A percentile compares a stretch with the other conserved stretches of the same genome.
phyloP scores from a whole-genome alignment of 2,888 invertebrate genomes.

The Epsilonema sp. region DNA sequence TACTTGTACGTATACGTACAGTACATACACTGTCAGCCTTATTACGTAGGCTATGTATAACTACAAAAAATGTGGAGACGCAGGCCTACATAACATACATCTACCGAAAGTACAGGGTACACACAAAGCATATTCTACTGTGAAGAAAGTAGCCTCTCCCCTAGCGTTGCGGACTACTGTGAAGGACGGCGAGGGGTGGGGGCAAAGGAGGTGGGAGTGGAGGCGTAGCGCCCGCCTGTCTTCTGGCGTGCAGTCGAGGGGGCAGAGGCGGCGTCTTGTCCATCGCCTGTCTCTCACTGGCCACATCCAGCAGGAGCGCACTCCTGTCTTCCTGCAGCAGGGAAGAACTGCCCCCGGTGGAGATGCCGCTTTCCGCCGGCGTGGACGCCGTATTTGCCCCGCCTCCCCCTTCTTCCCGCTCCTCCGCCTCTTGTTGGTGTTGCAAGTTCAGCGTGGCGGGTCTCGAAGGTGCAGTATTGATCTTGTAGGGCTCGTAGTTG shows the following conservation, averaged over 20 bases:
- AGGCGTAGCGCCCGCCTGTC: not conserved
- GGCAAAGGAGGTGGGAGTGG: no score
- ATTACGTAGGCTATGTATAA: no score
- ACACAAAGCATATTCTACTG: no score
- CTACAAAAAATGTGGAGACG: no score
- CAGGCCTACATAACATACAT: no score
- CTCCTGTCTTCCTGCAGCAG: not conserved
- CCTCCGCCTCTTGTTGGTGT: not conserved
- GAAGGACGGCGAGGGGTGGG: no score
- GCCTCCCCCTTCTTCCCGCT: not conserved
- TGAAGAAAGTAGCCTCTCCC: no score
- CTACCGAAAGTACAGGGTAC: no score
- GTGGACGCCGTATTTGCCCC: not conserved
- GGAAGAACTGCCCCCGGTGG: conserved; percentile 2
- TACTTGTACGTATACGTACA: no score
- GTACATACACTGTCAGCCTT: no score
- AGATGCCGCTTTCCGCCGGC: conserved; percentile 6
- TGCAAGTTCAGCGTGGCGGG: conserved; percentile 3
- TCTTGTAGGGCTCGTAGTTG: not conserved
- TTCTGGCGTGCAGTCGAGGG: not conserved
- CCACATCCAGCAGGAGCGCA: not conserved
- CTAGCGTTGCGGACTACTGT: no score
- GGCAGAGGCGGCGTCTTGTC: conserved; percentile 1
- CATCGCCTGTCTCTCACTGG: not conserved
- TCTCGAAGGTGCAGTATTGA: not conserved